Percentiles rank a stretch among this genome's conserved stretches.
Evolutionary conservation across 2,797 vertebrate species (phyloP).

Genomic region (Avahi laniger): DNA sequence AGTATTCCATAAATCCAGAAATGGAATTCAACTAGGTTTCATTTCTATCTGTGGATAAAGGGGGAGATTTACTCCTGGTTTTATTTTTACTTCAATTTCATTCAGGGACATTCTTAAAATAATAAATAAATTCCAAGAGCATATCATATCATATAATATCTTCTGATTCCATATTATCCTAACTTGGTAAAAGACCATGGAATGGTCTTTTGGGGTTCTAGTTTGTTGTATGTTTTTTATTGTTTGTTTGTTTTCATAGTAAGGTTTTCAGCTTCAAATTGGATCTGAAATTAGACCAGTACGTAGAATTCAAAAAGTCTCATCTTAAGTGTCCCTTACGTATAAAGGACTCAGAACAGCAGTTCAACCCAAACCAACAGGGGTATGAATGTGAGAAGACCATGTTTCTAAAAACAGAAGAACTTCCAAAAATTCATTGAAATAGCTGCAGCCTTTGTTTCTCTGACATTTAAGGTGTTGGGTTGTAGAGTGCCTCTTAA

Average conservation of each 20-base stretch:
- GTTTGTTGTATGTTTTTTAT: not conserved
- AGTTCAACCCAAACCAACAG: not conserved
- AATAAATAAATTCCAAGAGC: not conserved
- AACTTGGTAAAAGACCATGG: not conserved
- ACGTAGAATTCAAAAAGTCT: not conserved
- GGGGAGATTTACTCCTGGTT: not conserved
- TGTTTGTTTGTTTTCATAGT: not conserved
- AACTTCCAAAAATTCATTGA: not conserved
- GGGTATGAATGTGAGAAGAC: not conserved
- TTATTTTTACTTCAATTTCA: constrained; percentile 30
- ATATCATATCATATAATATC: not conserved
- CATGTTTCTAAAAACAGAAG: not conserved
- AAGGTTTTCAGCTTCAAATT: not conserved
- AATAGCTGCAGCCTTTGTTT: not conserved
- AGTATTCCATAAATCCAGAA: constrained; percentile 56
- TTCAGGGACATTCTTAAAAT: not conserved
- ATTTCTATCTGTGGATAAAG: not conserved
- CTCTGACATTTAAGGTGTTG: not conserved
- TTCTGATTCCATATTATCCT: not conserved
- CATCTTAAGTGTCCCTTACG: not conserved
- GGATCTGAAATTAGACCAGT: not conserved
- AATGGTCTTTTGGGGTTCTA: not conserved
- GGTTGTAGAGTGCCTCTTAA: not conserved
- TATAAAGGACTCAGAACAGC: not conserved
- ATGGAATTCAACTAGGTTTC: not conserved